Conservation (phyloP, 64 coral and sea anemone genomes). For the Montipora efflorescens region DNA sequence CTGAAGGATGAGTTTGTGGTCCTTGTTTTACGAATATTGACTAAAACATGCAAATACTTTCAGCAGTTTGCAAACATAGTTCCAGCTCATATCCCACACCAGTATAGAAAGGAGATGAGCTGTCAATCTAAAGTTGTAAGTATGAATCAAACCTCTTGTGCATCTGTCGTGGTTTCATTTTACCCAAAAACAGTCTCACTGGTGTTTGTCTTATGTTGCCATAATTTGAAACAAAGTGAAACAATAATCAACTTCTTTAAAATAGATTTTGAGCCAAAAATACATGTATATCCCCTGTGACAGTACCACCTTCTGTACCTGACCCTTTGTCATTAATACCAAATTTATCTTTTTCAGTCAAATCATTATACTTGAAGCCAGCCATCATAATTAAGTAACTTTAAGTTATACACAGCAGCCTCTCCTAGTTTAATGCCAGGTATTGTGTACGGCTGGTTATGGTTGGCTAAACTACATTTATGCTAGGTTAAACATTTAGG, state of each 20-base stretch:
- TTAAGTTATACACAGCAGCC: neutral
- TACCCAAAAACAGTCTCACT: neutral
- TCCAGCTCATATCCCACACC: constrained; percentile 10
- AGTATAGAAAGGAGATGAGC: constrained; percentile 7
- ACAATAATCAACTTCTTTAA: neutral
- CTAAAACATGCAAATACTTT: neutral
- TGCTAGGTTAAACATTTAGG: neutral
- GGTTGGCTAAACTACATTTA: neutral
- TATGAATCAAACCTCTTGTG: constrained; percentile 21
- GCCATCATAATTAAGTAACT: neutral
- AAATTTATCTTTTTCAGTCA: constrained; percentile 8
- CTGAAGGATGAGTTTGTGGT: constrained; percentile 25
- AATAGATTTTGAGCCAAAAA: neutral
- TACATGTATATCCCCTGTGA: neutral
- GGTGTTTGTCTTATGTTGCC: neutral
- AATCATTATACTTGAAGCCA: neutral
- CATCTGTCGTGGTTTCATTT: neutral
- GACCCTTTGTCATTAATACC: neutral
- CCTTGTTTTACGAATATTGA: constrained; percentile 9
- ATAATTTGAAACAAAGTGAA: constrained; percentile 1
- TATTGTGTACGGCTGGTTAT: neutral
- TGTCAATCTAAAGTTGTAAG: constrained; percentile 42
- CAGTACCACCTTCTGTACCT: neutral
- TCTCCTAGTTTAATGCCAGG: neutral
- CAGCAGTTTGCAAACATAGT: neutral